phyloP scores from a whole-genome alignment of 2,113 vertebrate species.

The Poecile atricapillus region DNA sequence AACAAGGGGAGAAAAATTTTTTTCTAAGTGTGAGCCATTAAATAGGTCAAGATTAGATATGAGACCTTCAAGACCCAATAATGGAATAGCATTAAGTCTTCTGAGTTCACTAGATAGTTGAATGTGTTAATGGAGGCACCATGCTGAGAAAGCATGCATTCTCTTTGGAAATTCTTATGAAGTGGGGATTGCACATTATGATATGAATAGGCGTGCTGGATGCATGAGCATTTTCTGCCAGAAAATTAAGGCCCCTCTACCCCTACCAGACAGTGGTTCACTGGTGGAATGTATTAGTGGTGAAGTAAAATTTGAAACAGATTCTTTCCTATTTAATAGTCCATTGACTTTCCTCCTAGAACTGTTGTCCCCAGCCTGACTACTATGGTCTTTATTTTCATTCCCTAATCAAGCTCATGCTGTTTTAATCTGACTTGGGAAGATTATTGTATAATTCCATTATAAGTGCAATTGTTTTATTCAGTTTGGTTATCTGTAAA shows the following conservation, averaged over 20 bases:
- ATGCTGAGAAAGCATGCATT: conserved; percentile 69
- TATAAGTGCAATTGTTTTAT: background rate
- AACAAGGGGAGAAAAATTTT: background rate
- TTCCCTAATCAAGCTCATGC: conserved; percentile 67
- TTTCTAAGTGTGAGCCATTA: background rate
- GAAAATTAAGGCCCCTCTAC: conserved; percentile 60
- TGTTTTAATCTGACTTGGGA: conserved; percentile 53
- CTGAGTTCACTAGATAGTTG: conserved; percentile 66
- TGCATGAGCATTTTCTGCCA: conserved; percentile 56
- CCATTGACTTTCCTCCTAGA: conserved; percentile 82
- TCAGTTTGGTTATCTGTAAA: background rate
- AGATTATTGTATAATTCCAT: background rate
- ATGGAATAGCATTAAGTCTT: conserved; percentile 65
- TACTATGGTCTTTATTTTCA: conserved; percentile 62
- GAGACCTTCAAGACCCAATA: conserved; percentile 62
- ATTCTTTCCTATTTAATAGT: conserved; percentile 90
- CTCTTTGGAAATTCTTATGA: conserved; percentile 64
- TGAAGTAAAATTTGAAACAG: conserved; percentile 83
- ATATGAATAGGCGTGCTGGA: conserved; percentile 68
- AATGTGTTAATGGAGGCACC: conserved; percentile 68
- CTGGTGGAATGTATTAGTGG: conserved; percentile 74
- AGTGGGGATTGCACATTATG: conserved; percentile 65
- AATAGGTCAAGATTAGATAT: conserved; percentile 69
- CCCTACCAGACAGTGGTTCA: conserved; percentile 60
- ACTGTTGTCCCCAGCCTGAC: conserved; percentile 5